phyloP scores from a whole-genome alignment of 1,140 invertebrate genomes.

The Penaeus japonicus region DNA sequence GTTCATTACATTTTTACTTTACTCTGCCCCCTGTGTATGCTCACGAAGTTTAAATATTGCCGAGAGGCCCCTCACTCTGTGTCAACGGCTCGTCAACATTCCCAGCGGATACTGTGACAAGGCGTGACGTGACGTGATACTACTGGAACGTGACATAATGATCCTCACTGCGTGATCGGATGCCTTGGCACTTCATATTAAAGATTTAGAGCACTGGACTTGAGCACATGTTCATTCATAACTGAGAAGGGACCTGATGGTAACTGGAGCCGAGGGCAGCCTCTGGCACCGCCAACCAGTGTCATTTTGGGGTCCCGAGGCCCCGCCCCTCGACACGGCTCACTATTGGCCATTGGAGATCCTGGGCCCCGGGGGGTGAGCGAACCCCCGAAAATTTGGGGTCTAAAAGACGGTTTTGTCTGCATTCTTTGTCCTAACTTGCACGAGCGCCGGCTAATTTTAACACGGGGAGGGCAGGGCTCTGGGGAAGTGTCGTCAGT shows the following conservation, averaged over 20 bases:
- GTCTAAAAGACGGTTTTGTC: conserved; percentile 50
- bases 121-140: too few species aligned
- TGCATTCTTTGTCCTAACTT: conserved; percentile 59
- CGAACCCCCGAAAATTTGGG: conserved; percentile 23
- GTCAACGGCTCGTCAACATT: too few species aligned
- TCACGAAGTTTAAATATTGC: too few species aligned
- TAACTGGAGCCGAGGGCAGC: conserved; percentile 38
- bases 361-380: conserved; percentile 10
- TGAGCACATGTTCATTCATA: conserved; percentile 36
- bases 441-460: conserved; percentile 53
- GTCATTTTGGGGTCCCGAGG: conserved; percentile 18
- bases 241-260: background rate
- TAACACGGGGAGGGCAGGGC: conserved; percentile 40
- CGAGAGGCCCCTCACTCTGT: too few species aligned
- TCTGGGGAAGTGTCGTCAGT: conserved; percentile 37
- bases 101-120: too few species aligned
- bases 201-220: background rate
- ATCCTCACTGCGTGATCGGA: too few species aligned
- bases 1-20: too few species aligned
- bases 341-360: conserved; percentile 24
- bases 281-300: background rate
- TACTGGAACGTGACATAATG: too few species aligned
- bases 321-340: conserved; percentile 21
- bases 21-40: too few species aligned
- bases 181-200: too few species aligned